Base-by-base conservation (phyloP, 1,140 invertebrate genomes). In the Hermatobates lingyangjiaoensis region DNA sequence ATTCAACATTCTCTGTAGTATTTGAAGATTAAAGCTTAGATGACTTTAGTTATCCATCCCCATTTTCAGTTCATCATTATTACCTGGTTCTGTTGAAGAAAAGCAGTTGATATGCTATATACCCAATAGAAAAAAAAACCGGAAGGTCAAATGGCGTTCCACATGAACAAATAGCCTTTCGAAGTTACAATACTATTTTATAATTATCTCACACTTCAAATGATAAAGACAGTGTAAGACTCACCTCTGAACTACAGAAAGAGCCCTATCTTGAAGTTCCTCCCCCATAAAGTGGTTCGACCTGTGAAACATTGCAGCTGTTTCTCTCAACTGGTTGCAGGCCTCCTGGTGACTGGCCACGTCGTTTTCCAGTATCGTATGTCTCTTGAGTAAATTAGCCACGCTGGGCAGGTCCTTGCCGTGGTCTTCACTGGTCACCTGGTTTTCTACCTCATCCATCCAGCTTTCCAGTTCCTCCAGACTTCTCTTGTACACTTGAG, bases 391-490 rank as follows among this genome's bases (percentile, higher is more conserved):
- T 27, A 94, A 68, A 60, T 84, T 83, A 1, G 77, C 79, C 1
- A 88, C 86, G 2, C 86, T 82, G 0, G 81, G 76, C 26, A 92
- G 65, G 64, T 93, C 89, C 62, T 83, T 85, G 38, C 83, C 85
- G 53, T 87, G 83, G 61, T 88, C 84, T 56, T 87, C 83, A 24
- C 82, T 83, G 45, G 81, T 77, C 4, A 90, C 68, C 56, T 87
- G 82, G 2, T 70, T 71, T 66, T 91, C 87, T 5, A 90, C 77
- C 50, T 91, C 87, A 55, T 87, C 86, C 64, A 93, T 80, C 88
- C 89, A 94, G 14, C 75, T 68, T 59, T 87, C 85, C 58, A 93
- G 81, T 66, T 94, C 89, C 61, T 92, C 88, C 10, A 94, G 61
- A 2, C 81, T 86, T 1, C 88, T 74, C 46, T 79, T 77, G 60